phyloP scores from a whole-genome alignment of 2,113 vertebrate species.

The Coracopsis vasa region DNA sequence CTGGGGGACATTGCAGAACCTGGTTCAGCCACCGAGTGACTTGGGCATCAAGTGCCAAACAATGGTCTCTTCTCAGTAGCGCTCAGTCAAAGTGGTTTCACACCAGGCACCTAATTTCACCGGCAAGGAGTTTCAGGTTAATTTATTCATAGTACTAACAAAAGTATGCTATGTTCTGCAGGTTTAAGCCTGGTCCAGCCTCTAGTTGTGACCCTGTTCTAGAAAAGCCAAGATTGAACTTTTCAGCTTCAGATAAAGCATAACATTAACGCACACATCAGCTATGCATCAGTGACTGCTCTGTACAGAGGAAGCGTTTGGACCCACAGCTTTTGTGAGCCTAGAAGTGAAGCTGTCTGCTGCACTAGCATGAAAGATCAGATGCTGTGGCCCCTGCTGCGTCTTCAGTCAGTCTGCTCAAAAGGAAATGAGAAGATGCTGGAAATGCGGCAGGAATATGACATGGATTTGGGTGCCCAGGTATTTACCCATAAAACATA shows the following conservation, averaged over 20 bases:
- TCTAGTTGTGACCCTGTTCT: not conserved
- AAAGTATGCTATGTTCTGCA: not conserved
- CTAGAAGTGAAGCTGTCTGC: not conserved
- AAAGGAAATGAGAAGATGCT: not conserved
- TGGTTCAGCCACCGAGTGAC: not conserved
- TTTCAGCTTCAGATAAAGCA: not conserved
- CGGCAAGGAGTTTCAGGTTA: not conserved
- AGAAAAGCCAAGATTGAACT: not conserved
- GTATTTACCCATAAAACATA: not conserved
- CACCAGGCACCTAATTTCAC: not conserved
- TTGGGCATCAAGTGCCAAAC: not conserved
- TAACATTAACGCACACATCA: not conserved
- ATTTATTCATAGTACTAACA: not conserved
- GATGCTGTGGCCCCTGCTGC: not conserved
- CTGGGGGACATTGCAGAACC: accelerated
- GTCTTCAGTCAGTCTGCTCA: not conserved
- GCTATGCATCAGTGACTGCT: not conserved
- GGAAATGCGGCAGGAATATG: not conserved
- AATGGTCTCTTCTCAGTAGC: not conserved
- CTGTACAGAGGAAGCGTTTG: not conserved
- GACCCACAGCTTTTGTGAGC: not conserved
- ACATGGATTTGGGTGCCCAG: not conserved
- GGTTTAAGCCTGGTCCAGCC: not conserved
- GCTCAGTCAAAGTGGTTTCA: not conserved
- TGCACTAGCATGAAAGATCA: not conserved